Percentiles rank a stretch among this genome's conserved stretches.
Conservation (phyloP, 2,888 invertebrate species). For the Ypsolopha scabrella region DNA sequence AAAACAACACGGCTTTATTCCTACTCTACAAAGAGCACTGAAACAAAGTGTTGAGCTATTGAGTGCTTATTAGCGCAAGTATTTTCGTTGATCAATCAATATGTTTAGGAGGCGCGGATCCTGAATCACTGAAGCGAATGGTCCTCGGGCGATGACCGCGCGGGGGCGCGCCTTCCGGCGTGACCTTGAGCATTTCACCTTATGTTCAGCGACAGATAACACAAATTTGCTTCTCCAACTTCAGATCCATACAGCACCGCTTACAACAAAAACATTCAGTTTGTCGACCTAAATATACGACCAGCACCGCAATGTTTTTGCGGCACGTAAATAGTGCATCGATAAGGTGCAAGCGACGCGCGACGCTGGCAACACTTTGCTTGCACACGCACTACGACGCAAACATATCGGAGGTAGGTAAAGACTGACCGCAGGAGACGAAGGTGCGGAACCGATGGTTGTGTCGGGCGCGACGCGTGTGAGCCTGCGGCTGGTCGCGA, state of each 20-base stretch:
- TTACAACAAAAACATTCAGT: no score
- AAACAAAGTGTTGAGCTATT: neutral
- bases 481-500: slow-evolving; percentile 54
- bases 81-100: slow-evolving; percentile 45
- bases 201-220: neutral
- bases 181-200: slow-evolving; percentile 43
- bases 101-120: slow-evolving; percentile 42
- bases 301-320: neutral
- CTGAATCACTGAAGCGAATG: slow-evolving; percentile 35
- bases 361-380: neutral
- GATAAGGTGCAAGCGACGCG: neutral
- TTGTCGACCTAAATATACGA: neutral
- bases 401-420: slow-evolving; percentile 18
- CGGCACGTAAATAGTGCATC: neutral
- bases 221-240: neutral
- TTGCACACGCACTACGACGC: neutral
- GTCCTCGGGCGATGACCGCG: slow-evolving; percentile 57
- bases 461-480: slow-evolving; percentile 55
- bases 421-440: slow-evolving; percentile 54
- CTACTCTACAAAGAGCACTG: no score
- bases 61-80: neutral
- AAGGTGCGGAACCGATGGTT: slow-evolving; percentile 69
- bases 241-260: neutral
- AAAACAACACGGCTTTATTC: no score
- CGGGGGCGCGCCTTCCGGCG: slow-evolving; percentile 37